Percentiles rank a stretch among this genome's conserved stretches.
Evolutionary conservation across 1,140 invertebrate genomes (phyloP).

Genomic region (Chrysoperla carnea): DNA sequence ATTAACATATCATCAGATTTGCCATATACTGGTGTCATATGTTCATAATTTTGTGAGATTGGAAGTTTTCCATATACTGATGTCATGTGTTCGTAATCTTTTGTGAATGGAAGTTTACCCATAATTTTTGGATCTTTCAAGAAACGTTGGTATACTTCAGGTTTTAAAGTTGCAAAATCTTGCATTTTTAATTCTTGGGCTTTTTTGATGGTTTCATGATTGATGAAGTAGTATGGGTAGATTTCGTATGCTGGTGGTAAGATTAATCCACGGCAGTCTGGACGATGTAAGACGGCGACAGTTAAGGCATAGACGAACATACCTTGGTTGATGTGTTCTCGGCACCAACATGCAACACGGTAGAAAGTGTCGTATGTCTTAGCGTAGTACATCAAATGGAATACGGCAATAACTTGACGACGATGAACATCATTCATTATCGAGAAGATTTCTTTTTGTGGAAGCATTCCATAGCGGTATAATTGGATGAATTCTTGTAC

Average conservation of each 20-base stretch:
- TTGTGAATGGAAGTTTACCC: constrained; percentile 8
- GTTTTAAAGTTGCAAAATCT: constrained; percentile 14
- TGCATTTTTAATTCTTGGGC: constrained; percentile 38
- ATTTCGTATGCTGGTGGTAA: constrained; percentile 43
- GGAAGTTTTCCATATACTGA: constrained; percentile 13
- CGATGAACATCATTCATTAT: constrained; percentile 27
- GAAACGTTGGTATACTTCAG: neutral
- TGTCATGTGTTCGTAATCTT: constrained; percentile 18
- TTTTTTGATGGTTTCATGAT: constrained; percentile 31
- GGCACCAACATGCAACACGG: constrained; percentile 26
- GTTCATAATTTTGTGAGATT: constrained; percentile 14
- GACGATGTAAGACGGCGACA: constrained; percentile 36
- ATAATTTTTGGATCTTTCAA: neutral
- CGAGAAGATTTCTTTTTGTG: constrained; percentile 17
- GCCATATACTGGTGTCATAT: constrained; percentile 19
- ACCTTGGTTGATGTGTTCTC: constrained; percentile 34
- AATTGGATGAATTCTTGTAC: neutral
- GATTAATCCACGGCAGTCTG: constrained; percentile 36
- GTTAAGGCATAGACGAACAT: constrained; percentile 38
- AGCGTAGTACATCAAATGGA: constrained; percentile 36
- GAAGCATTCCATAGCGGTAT: neutral
- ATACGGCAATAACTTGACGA: constrained; percentile 30
- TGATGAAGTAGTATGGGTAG: constrained; percentile 39
- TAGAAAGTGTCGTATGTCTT: constrained; percentile 45
- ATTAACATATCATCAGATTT: neutral